These are phyloP conservation scores for Henricia sp. DNA, from an alignment of 53 echinoderm and acorn worm genomes.

Conservation along the genomic window DNA sequence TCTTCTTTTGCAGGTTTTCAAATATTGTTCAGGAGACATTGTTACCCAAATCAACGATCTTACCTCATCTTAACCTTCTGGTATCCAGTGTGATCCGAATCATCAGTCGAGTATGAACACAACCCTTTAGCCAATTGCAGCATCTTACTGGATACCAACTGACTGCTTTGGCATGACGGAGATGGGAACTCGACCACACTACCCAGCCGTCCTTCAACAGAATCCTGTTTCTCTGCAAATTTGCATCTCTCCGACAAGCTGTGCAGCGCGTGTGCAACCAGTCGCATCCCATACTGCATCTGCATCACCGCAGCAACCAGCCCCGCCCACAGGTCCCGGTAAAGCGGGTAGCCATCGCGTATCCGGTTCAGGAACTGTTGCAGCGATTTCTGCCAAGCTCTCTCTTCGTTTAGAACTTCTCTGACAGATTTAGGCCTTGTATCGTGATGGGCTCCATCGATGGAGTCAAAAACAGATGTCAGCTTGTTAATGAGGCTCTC, in stretches of 20 bases:
- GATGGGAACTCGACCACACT: conserved; percentile 16
- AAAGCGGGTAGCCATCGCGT: conserved; percentile 77
- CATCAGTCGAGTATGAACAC: not conserved
- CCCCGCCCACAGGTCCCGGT: conserved; percentile 85
- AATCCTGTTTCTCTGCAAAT: not conserved
- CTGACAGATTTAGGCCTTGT: not conserved
- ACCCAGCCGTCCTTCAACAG: conserved; percentile 3
- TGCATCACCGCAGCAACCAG: conserved; percentile 71
- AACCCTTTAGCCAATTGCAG: conserved; percentile 20
- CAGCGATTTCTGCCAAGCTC: conserved; percentile 83
- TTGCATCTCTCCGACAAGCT: conserved; percentile 9
- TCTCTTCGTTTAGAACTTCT: conserved; percentile 52
- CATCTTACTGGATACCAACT: not conserved
- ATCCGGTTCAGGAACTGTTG: conserved; percentile 78
- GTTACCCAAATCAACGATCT: too few relatives aligned
- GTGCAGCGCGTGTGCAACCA: conserved; percentile 72
- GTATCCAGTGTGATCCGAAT: not conserved
- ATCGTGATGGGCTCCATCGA: not conserved
- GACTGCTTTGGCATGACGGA: not conserved
- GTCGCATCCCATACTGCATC: conserved; percentile 74
- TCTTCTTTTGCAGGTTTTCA: too few relatives aligned
- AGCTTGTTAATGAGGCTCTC: conserved; percentile 72
- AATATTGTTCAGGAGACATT: too few relatives aligned
- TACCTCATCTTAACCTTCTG: conserved; percentile 32
- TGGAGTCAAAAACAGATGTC: conserved; percentile 11